Base-by-base conservation (phyloP, 2,113 vertebrate species). In the Carettochelys insculpta region DNA sequence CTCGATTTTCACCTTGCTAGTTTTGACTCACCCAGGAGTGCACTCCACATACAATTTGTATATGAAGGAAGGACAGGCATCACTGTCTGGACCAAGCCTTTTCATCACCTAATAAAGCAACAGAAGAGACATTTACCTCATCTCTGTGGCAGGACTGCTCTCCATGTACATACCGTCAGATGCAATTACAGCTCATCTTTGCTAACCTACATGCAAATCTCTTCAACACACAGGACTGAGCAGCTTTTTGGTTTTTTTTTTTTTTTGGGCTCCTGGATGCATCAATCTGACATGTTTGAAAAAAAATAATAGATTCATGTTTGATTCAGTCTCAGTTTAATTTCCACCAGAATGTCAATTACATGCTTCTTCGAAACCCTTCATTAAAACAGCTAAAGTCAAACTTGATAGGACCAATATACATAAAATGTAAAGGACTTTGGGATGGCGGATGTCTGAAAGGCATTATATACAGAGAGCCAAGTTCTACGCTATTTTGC, bases 381-480 rank as follows among this genome's bases (percentile, higher is more conserved):
- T 88, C 92, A 95, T 94, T 92, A 95, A 89, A 92, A 89, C 34
- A 41, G 25, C 27, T 68, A 77, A 54, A 48, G 6, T 81, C 53
- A 92, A 91, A 89, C 85, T 92, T 94, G 75, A 54, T 77, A 92
- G n/a, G 41, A 61, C 61, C 54, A 25, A 14, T 1, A 25, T 58
- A 95, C n/a, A n/a, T n/a, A n/a, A n/a, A n/a, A n/a, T 24, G 82
- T 80, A 93, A 89, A 91, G 73, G 93, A 92, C 81, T 87, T 91
- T 54, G 85, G 92, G 94, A 92, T 91, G 81, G 58, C 88, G 85
- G 75, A 85, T 89, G 86, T 86, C 89, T 85, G 87, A 89, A 90
- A 56, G 86, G 29, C 41, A 71, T 41, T 47, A 75, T 24, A 85
- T n/a, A 90, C 78, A 85, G 45, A 95, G 47, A 91, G 88, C 19